These are phyloP conservation scores for Solea senegalensis DNA, from an alignment of 2,113 vertebrate species.

Conservation along the genomic window DNA sequence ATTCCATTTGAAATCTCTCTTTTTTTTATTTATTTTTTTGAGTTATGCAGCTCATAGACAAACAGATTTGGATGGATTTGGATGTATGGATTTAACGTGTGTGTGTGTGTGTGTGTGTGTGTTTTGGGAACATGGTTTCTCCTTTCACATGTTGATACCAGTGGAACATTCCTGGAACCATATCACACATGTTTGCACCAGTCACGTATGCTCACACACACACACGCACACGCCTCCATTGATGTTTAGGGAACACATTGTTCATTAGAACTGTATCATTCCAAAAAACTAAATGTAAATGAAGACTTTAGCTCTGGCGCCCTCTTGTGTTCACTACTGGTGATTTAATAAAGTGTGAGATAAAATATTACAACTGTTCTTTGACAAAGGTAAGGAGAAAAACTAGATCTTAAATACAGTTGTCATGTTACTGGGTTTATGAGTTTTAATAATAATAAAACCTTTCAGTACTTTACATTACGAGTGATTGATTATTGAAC, in stretches of 20 bases:
- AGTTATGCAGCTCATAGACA: no score
- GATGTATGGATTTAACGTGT: neutral
- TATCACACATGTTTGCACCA: neutral
- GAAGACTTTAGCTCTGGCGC: neutral
- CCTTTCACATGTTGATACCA: constrained; percentile 17
- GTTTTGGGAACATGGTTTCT: neutral
- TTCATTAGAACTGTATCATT: neutral
- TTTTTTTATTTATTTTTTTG: no score
- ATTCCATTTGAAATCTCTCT: no score
- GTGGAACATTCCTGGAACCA: constrained; percentile 21
- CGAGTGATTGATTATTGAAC: no score
- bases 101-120: neutral
- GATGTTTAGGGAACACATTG: neutral
- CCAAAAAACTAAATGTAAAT: neutral
- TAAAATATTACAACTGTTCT: no score
- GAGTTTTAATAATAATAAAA: no score
- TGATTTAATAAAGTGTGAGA: neutral
- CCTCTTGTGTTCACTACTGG: constrained; percentile 14
- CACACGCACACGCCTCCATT: neutral
- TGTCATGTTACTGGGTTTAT: no score
- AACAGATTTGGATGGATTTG: neutral
- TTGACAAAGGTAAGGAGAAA: no score
- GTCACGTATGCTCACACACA: neutral
- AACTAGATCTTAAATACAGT: no score
- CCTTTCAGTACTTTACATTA: no score